A percentile compares a stretch with the other conserved stretches of the same genome.
phyloP scores from a whole-genome alignment of 2,113 vertebrate species.

The Oostethus manadensis region DNA sequence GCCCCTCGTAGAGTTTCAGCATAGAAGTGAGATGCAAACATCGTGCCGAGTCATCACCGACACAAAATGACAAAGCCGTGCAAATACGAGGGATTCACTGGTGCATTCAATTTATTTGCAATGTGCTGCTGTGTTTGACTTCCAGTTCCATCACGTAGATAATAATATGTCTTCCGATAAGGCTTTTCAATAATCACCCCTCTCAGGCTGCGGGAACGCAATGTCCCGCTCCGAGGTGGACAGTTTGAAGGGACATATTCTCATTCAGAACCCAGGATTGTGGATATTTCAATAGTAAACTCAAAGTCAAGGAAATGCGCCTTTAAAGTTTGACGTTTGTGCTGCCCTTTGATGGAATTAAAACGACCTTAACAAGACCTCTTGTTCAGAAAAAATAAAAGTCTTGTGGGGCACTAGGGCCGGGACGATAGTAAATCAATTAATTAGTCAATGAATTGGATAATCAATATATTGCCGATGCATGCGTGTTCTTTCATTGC shows the following conservation, averaged over 20 bases:
- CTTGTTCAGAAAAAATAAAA: too few relatives aligned
- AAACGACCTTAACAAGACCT: too few relatives aligned
- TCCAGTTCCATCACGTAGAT: slow-evolving; percentile 13
- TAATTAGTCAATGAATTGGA: too few relatives aligned
- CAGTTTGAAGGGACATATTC: not conserved
- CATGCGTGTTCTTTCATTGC: too few relatives aligned
- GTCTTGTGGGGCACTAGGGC: too few relatives aligned
- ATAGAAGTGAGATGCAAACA: slow-evolving; percentile 1
- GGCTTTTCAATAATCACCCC: slow-evolving; percentile 20
- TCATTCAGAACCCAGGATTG: too few relatives aligned
- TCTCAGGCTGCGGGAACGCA: not conserved
- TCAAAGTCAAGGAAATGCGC: too few relatives aligned
- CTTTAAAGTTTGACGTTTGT: too few relatives aligned
- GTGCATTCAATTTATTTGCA: slow-evolving; percentile 17
- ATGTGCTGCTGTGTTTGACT: slow-evolving; percentile 5
- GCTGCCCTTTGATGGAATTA: too few relatives aligned
- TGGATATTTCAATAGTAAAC: too few relatives aligned
- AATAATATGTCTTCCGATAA: slow-evolving; percentile 14
- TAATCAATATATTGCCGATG: too few relatives aligned
- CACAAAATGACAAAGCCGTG: not conserved
- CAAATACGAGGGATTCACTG: not conserved
- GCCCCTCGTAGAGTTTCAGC: not conserved
- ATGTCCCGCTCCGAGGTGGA: not conserved
- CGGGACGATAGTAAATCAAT: too few relatives aligned
- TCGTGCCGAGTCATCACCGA: not conserved